These are phyloP conservation scores for Pomatostomus ruficeps DNA, from an alignment of 2,113 vertebrate genomes.

Conservation along the genomic window DNA sequence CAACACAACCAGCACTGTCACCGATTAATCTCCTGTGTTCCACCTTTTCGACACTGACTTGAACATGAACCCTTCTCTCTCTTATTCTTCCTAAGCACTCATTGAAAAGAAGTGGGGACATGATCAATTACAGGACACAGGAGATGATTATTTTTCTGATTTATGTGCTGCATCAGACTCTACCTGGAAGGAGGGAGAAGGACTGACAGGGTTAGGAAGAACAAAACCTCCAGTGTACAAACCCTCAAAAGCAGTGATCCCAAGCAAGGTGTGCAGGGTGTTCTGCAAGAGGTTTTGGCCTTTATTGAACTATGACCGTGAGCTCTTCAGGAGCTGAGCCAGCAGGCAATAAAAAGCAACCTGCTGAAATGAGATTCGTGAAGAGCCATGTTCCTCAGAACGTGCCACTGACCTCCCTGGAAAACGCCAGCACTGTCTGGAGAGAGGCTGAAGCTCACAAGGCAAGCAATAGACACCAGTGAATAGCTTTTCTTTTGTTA, in stretches of 20 bases:
- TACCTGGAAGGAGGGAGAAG: neutral
- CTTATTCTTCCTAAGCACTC: neutral
- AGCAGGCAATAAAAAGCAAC: neutral
- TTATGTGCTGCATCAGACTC: neutral
- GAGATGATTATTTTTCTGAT: neutral
- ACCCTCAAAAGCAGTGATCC: neutral
- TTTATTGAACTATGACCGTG: neutral
- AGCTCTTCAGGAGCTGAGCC: neutral
- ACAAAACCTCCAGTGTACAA: neutral
- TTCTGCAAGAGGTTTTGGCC: neutral
- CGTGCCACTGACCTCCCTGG: neutral
- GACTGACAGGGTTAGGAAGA: neutral
- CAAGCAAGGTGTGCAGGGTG: neutral
- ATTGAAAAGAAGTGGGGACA: neutral
- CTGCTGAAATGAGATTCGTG: slow-evolving; percentile 35
- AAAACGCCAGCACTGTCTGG: neutral
- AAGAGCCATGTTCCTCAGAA: neutral
- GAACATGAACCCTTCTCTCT: neutral
- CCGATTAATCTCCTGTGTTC: neutral
- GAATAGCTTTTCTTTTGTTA: neutral
- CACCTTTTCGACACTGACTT: neutral
- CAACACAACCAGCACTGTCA: neutral
- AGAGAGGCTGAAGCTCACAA: neutral
- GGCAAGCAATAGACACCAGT: neutral
- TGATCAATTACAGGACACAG: neutral